Conservation (phyloP, 2,797 vertebrate species). For the Microcaecilia unicolor region DNA sequence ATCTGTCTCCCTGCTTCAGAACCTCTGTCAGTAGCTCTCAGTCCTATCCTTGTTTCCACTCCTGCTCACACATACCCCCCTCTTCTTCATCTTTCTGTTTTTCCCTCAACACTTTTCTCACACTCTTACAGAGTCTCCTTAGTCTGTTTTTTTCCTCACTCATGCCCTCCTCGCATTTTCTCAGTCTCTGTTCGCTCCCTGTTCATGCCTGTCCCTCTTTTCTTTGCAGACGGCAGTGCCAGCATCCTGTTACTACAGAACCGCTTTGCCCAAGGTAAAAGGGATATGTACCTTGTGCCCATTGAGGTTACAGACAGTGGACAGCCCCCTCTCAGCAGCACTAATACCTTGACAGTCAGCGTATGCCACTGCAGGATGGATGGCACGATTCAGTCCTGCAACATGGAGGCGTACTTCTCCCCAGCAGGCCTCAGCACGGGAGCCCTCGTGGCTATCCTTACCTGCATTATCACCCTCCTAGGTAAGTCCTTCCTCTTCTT, state of each 20-base stretch:
- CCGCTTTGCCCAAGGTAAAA: conserved; percentile 53
- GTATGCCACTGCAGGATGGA: conserved; percentile 77
- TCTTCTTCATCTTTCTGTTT: neutral
- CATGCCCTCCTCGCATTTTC: too few relatives aligned
- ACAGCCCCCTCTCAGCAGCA: conserved; percentile 72
- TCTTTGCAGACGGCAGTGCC: conserved; percentile 70
- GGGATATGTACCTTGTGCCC: conserved; percentile 68
- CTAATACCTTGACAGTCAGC: conserved; percentile 76
- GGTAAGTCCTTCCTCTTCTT: conserved; percentile 65
- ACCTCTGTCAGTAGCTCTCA: too few relatives aligned
- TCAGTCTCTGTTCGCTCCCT: neutral
- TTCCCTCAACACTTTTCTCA: neutral
- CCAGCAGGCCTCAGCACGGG: conserved; percentile 81
- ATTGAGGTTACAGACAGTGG: conserved; percentile 72
- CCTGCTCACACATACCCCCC: conserved; percentile 15
- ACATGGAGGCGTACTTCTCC: conserved; percentile 45
- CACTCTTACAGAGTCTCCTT: neutral
- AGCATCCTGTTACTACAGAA: conserved; percentile 66
- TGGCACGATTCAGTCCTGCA: conserved; percentile 52
- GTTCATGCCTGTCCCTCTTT: too few relatives aligned
- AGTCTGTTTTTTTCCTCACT: neutral
- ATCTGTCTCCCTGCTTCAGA: too few relatives aligned
- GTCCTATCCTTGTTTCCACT: neutral
- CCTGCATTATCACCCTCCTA: conserved; percentile 75
- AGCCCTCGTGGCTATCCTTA: conserved; percentile 78